phyloP scores from a whole-genome alignment of 2,888 invertebrate genomes.

The Rotaria socialis region DNA sequence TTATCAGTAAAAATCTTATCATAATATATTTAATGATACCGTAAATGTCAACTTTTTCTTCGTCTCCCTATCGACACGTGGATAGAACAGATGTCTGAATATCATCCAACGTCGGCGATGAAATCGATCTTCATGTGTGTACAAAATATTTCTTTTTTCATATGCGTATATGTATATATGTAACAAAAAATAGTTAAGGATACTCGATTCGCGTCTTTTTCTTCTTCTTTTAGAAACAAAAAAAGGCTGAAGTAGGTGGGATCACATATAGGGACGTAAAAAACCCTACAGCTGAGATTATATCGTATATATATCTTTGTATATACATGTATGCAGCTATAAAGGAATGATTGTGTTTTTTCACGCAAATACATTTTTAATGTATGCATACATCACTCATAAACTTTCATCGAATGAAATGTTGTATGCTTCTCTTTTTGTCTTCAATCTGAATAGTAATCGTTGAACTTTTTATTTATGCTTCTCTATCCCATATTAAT shows the following conservation, averaged over 20 bases:
- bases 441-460: background rate
- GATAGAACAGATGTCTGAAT: background rate
- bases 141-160: background rate
- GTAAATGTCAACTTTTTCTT: conserved; percentile 10
- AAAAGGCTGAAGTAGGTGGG: background rate
- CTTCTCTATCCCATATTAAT: background rate
- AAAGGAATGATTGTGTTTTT: background rate
- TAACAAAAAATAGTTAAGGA: background rate
- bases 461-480: background rate
- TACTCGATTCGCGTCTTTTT: background rate
- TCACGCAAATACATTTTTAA: conserved; percentile 2
- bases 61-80: background rate
- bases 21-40: background rate
- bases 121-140: background rate
- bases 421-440: background rate
- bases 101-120: background rate
- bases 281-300: conserved; percentile 10
- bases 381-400: background rate
- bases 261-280: background rate
- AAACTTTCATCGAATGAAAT: background rate
- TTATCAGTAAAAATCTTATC: background rate
- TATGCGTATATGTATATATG: background rate
- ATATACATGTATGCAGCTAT: background rate
- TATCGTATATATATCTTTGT: background rate
- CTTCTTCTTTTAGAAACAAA: background rate